Evolutionary conservation across 2,797 vertebrate species (phyloP).

Genomic region (Lithobates sylvaticus): DNA sequence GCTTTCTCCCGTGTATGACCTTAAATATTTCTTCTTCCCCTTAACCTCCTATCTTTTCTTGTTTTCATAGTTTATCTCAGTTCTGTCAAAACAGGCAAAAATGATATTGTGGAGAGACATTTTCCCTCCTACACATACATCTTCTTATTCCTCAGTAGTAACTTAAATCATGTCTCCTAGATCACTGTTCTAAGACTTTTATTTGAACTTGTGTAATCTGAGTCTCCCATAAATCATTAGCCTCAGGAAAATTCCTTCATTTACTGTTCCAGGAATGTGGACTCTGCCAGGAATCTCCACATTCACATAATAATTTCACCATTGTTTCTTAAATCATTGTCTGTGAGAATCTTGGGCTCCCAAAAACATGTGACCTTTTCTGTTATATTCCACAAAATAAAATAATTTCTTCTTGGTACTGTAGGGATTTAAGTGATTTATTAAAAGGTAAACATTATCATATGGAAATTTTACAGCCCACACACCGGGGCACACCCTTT

Average conservation of each 20-base stretch:
- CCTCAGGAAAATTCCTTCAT: conserved; percentile 50
- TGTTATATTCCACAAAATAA: background rate
- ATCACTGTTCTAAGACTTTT: conserved; percentile 55
- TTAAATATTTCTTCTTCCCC: conserved; percentile 22
- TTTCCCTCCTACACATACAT: conserved; percentile 56
- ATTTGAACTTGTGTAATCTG: conserved; percentile 57
- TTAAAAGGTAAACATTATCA: background rate
- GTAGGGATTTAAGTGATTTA: background rate
- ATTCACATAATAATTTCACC: conserved; percentile 31
- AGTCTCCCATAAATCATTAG: conserved; percentile 48
- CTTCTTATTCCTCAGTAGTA: conserved; percentile 56
- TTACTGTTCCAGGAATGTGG: conserved; percentile 31
- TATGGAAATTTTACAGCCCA: too few species aligned
- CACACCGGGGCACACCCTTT: too few species aligned
- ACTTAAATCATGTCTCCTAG: conserved; percentile 51
- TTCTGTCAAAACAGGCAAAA: conserved; percentile 55
- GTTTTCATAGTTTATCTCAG: conserved; percentile 58
- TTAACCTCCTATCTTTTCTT: conserved; percentile 40
- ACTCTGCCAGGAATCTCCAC: conserved; percentile 36
- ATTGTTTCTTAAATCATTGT: conserved; percentile 37
- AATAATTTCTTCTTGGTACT: background rate
- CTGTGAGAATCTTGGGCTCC: background rate
- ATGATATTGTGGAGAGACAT: conserved; percentile 47
- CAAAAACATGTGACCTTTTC: background rate
- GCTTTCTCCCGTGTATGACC: conserved; percentile 6